A percentile compares a stretch with the other conserved stretches of the same genome.
Conservation (phyloP, 2,113 vertebrate species). For the Arenaria interpres region DNA sequence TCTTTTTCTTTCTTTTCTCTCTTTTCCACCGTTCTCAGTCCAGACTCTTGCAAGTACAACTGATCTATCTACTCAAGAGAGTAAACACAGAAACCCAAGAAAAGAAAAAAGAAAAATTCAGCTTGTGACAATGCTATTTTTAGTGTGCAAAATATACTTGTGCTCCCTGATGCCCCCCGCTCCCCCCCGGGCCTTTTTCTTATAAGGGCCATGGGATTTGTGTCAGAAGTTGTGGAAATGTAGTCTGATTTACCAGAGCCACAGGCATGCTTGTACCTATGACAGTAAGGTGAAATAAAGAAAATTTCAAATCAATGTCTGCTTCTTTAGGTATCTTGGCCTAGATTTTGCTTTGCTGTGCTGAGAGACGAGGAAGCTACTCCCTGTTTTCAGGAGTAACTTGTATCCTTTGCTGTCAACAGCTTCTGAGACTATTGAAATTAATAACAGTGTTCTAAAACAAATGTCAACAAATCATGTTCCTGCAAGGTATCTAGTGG, state of each 20-base stretch:
- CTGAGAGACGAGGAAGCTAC: neutral
- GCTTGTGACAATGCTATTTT: neutral
- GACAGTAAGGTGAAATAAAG: neutral
- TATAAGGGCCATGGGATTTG: neutral
- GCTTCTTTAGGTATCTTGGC: neutral
- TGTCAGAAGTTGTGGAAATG: neutral
- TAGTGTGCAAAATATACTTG: neutral
- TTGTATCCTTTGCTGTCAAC: too few species aligned
- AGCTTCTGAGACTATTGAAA: neutral
- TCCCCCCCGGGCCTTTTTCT: too few species aligned
- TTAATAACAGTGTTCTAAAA: neutral
- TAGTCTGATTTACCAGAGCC: neutral
- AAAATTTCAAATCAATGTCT: neutral
- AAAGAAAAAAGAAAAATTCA: neutral
- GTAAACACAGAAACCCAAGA: neutral
- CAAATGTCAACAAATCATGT: neutral
- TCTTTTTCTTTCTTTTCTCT: neutral
- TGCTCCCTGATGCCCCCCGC: too few species aligned
- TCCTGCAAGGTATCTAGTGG: neutral
- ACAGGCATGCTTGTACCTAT: neutral
- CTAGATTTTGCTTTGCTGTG: neutral
- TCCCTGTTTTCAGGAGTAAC: neutral
- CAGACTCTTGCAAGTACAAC: neutral
- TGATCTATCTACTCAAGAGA: neutral
- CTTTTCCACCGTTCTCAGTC: too few species aligned